Evolutionary conservation across 2,888 invertebrate species (phyloP).

Genomic region (Acanthococcus lagerstroemiae): DNA sequence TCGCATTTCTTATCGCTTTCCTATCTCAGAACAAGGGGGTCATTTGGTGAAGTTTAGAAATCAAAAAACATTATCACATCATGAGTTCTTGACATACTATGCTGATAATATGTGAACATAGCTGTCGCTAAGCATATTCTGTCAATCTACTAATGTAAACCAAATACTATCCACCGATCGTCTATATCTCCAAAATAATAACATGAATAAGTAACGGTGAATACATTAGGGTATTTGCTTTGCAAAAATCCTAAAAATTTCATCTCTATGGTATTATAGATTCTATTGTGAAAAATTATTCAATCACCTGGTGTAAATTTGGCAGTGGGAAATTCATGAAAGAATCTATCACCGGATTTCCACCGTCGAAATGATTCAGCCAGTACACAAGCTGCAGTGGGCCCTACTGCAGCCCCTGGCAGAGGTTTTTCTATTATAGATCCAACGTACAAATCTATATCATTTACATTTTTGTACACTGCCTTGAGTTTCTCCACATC

Average conservation of each 20-base stretch:
- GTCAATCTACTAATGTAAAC: too few species aligned
- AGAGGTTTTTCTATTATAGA: constrained; percentile 67
- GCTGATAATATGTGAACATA: too few species aligned
- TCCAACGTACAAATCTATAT: constrained; percentile 76
- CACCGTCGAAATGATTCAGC: constrained; percentile 77
- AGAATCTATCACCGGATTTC: constrained; percentile 73
- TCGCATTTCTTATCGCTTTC: too few species aligned
- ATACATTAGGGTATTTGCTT: too few species aligned
- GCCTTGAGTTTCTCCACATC: background rate
- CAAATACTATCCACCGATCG: too few species aligned
- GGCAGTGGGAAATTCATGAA: constrained; percentile 54
- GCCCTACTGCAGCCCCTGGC: constrained; percentile 65
- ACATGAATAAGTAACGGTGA: too few species aligned
- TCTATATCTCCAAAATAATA: too few species aligned
- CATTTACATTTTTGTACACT: constrained; percentile 59
- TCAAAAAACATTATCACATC: too few species aligned
- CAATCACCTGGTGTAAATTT: background rate
- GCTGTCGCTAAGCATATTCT: background rate
- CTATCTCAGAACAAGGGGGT: too few species aligned
- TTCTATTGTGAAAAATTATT: background rate
- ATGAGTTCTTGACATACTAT: too few species aligned
- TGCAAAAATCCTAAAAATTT: too few species aligned
- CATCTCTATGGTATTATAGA: background rate
- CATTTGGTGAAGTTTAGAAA: too few species aligned
- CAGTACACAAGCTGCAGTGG: constrained; percentile 75